phyloP scores from a whole-genome alignment of 2,888 invertebrate species.

The Lochmaea capreae region DNA sequence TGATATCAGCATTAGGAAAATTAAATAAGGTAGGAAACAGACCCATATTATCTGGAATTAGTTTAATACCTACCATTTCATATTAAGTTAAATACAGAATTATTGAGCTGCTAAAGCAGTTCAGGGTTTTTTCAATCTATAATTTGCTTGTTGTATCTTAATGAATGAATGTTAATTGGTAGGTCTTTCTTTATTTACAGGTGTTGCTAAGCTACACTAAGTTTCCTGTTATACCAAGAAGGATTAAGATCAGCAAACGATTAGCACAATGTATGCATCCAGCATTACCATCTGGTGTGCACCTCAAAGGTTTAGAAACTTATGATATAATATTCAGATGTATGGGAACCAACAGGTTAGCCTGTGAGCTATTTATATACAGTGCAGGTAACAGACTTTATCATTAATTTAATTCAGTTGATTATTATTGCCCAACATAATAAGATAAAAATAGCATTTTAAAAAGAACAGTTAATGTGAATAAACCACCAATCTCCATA shows the following conservation, averaged over 20 bases:
- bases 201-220: constrained; percentile 83
- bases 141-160: too few species aligned
- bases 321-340: constrained; percentile 92
- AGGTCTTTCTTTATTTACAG: constrained; percentile 64
- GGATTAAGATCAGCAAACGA: constrained; percentile 89
- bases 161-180: too few species aligned
- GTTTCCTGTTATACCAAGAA: constrained; percentile 86
- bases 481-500: too few species aligned
- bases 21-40: constrained; percentile 80
- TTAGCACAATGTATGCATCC: constrained; percentile 95
- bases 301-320: constrained; percentile 90
- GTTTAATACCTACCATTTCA: neutral
- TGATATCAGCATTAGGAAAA: constrained; percentile 90
- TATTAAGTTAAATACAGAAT: too few species aligned
- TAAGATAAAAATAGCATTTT: too few species aligned
- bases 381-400: constrained; percentile 70
- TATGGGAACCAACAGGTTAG: constrained; percentile 83
- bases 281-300: constrained; percentile 90
- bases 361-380: constrained; percentile 86
- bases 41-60: constrained; percentile 3
- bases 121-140: too few species aligned
- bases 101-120: too few species aligned
- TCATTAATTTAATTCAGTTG: neutral
- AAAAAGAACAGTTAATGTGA: too few species aligned
- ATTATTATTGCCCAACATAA: too few species aligned